Percentiles rank a stretch among this genome's conserved stretches.
Conservation (phyloP, 2,113 vertebrate genomes). For the Brachyhypopomus occidentalis region DNA sequence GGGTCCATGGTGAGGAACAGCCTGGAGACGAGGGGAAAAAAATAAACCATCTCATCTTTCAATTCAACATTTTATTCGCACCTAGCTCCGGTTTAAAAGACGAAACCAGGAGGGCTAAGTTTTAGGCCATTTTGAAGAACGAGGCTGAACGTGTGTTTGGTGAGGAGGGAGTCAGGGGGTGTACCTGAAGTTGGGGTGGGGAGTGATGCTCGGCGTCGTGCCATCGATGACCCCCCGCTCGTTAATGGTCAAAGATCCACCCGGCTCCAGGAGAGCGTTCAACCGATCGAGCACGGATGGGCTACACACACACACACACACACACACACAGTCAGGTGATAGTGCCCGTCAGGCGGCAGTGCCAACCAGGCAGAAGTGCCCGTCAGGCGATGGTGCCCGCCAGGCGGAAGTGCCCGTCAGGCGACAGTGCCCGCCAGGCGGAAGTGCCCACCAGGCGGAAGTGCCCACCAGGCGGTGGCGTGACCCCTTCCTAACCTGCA, state of each 20-base stretch:
- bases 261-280: slow-evolving; percentile 93
- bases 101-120: too few relatives aligned
- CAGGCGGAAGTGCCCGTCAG: too few relatives aligned
- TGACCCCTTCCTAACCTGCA: slow-evolving; percentile 83
- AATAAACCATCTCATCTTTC: not conserved
- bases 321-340: not conserved
- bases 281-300: slow-evolving; percentile 95
- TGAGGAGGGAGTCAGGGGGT: not conserved
- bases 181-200: slow-evolving; percentile 95
- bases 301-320: slow-evolving; percentile 64
- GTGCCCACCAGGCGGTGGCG: too few relatives aligned
- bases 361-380: too few relatives aligned
- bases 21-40: slow-evolving; percentile 65
- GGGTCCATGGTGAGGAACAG: slow-evolving; percentile 97
- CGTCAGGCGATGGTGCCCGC: too few relatives aligned
- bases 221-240: slow-evolving; percentile 94
- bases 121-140: too few relatives aligned
- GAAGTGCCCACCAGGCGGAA: too few relatives aligned
- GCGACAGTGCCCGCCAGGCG: too few relatives aligned
- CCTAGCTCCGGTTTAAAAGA: too few relatives aligned
- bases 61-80: not conserved
- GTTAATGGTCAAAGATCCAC: slow-evolving; percentile 89
- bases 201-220: slow-evolving; percentile 81
- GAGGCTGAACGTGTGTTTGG: not conserved
- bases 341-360: too few relatives aligned